These are phyloP conservation scores for Drosophila nasuta DNA, from an alignment of 1,140 invertebrate species.

Conservation along the genomic window DNA sequence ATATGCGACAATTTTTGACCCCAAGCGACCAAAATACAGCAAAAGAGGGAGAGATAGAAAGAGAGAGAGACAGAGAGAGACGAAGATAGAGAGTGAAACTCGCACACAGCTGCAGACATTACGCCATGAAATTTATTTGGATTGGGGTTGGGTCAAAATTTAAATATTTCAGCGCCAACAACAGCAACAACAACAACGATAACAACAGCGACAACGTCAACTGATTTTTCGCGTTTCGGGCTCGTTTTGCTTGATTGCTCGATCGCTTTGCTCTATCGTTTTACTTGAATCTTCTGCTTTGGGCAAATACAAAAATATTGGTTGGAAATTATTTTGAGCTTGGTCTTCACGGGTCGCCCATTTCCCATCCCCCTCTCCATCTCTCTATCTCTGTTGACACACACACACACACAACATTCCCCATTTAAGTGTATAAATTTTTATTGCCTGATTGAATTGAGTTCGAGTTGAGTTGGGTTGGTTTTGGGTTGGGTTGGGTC, in stretches of 20 bases:
- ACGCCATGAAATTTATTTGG: slow-evolving; percentile 72
- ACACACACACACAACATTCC: slow-evolving; percentile 25
- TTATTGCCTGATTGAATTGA: slow-evolving; percentile 75
- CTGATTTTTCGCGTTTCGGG: slow-evolving; percentile 65
- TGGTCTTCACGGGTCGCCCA: slow-evolving; percentile 53
- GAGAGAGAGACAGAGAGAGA: neutral
- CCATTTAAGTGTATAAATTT: slow-evolving; percentile 45
- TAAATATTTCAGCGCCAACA: slow-evolving; percentile 65
- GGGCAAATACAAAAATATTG: slow-evolving; percentile 41
- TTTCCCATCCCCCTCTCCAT: neutral
- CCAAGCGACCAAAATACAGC: slow-evolving; percentile 55
- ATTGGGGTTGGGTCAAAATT: slow-evolving; percentile 79
- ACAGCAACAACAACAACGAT: slow-evolving; percentile 32
- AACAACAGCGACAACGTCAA: slow-evolving; percentile 47
- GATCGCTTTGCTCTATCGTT: slow-evolving; percentile 42
- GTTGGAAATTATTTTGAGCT: slow-evolving; percentile 57
- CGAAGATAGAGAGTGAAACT: neutral
- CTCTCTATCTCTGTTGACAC: slow-evolving; percentile 24
- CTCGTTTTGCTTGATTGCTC: slow-evolving; percentile 46
- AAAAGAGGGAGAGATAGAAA: neutral
- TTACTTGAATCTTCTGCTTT: slow-evolving; percentile 39
- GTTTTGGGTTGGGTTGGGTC: slow-evolving; percentile 61
- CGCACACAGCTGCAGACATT: slow-evolving; percentile 67
- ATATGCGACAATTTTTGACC: slow-evolving; percentile 64
- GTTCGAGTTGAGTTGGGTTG: slow-evolving; percentile 57